Percentiles rank a stretch among this genome's conserved stretches.
phyloP scores from a whole-genome alignment of 1,140 invertebrate species.

The Zaprionus taronus region DNA sequence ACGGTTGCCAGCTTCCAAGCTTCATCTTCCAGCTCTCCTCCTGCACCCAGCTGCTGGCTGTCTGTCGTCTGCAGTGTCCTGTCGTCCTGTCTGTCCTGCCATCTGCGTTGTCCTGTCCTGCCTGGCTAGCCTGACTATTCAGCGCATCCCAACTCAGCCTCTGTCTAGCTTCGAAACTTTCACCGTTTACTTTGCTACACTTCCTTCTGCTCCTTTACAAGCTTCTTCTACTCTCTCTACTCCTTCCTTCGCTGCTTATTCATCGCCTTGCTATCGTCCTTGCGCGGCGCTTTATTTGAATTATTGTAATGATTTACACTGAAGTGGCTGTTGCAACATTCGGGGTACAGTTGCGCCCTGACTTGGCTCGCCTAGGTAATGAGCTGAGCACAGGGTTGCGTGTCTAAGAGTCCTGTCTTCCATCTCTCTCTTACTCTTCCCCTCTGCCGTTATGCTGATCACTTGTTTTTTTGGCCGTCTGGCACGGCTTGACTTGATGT shows the following conservation, averaged over 20 bases:
- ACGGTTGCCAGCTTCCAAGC: conserved; percentile 42
- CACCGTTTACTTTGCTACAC: conserved; percentile 51
- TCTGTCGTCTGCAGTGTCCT: neutral
- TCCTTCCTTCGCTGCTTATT: neutral
- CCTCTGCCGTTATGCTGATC: conserved; percentile 29
- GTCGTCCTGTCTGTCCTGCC: conserved; percentile 1
- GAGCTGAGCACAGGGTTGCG: conserved; percentile 27
- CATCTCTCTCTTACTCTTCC: conserved; percentile 5
- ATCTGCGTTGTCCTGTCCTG: conserved; percentile 1
- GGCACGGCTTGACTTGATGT: conserved; percentile 29
- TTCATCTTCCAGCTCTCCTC: conserved; percentile 16
- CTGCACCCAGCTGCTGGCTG: neutral
- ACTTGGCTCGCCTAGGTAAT: conserved; percentile 29
- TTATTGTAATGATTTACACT: conserved; percentile 75
- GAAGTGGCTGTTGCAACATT: conserved; percentile 58
- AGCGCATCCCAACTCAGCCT: conserved; percentile 5
- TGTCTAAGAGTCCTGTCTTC: conserved; percentile 36
- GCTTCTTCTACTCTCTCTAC: neutral
- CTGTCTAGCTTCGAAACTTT: conserved; percentile 59
- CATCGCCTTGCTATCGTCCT: conserved; percentile 5
- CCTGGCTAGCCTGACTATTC: conserved; percentile 33
- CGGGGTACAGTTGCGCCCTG: conserved; percentile 33
- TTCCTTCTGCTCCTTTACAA: neutral
- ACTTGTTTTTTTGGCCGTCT: conserved; percentile 30
- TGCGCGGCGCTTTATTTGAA: conserved; percentile 51